phyloP scores from a whole-genome alignment of 2,113 vertebrate species.

The Leucoraja erinaceus region DNA sequence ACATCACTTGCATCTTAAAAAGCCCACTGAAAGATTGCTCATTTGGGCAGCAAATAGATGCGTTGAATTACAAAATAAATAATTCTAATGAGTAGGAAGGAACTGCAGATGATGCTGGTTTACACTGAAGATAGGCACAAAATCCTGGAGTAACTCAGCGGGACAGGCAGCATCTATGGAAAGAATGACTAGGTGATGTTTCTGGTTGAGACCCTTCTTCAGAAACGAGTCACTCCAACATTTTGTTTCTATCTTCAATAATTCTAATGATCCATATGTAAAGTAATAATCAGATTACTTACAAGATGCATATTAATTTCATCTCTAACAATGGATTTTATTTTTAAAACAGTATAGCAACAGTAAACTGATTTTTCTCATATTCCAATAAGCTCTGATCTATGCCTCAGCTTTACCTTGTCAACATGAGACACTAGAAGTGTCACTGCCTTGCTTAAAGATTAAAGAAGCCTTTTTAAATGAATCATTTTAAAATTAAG shows the following conservation, averaged over 20 bases:
- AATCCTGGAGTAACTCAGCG: too few relatives aligned
- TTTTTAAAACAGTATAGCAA: not conserved
- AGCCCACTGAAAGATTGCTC: not conserved
- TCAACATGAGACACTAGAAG: not conserved
- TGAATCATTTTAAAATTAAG: not conserved
- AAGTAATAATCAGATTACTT: not conserved
- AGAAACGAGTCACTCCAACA: too few relatives aligned
- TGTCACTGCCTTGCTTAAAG: not conserved
- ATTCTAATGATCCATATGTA: not conserved
- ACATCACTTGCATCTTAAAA: not conserved
- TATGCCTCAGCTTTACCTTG: not conserved
- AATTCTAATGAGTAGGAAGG: not conserved
- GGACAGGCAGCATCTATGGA: too few relatives aligned
- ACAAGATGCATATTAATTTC: not conserved
- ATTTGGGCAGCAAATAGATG: conserved; percentile 4
- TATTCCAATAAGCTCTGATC: not conserved
- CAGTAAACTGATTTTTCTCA: not conserved
- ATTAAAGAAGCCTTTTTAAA: not conserved
- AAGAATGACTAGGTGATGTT: too few relatives aligned
- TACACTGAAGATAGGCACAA: too few relatives aligned
- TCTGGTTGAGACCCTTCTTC: too few relatives aligned
- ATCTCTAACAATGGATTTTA: not conserved
- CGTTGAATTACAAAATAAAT: not conserved
- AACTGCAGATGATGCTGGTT: too few relatives aligned
- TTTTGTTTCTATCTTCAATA: too few relatives aligned